Base-by-base conservation (phyloP, 2,797 vertebrate species). In the Phyllotis vaccarum region DNA sequence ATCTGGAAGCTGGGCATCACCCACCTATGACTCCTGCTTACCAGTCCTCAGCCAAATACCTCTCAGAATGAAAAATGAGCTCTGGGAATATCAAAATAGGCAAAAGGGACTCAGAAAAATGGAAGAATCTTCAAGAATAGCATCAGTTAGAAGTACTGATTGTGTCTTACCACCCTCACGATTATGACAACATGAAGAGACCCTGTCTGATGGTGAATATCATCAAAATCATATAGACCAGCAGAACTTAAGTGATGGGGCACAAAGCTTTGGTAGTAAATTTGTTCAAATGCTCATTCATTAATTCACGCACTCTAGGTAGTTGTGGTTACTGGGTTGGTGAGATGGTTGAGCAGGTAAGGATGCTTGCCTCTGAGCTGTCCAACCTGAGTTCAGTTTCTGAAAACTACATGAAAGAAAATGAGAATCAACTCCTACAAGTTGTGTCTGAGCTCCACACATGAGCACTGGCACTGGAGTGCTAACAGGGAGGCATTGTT, bases 61-160 rank as follows among this genome's bases (percentile, higher is more conserved):
- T 97, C 93, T 98, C 94, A 96, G 8, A 29, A 97, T 98, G 93
- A 98, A 97, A 97, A 95, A 95, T 0, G 4, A 56, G 94, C 96
- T 98, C 97, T 92, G 89, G 93, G 96, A 98, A 97, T 97, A 97
- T 94, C 60, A 91, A 76, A 92, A 90, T 97, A 75, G 97, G 95
- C 91, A 95, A 97, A 54, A 90, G 75, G 75, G 80, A 60, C 95
- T 97, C 82, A 86, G 56, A 82, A 94, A 92, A 97, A 95, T 83
- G 62, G 91, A 97, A 91, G 96, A 86, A 97, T 97, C 92, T 85
- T 31, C n/a, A n/a, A 54, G 70, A 80, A 96, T 89, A 91, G 90
- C 95, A 96, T 89, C 91, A 95, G 92, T 87, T 79, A 76, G 81
- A 97, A 94, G n/a, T 95, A 92, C 91, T 95, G 68, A 64, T 37